These are phyloP conservation scores for Virgularia gustaviana DNA, from an alignment of 92 coral and sea anemone species.

Conservation along the genomic window DNA sequence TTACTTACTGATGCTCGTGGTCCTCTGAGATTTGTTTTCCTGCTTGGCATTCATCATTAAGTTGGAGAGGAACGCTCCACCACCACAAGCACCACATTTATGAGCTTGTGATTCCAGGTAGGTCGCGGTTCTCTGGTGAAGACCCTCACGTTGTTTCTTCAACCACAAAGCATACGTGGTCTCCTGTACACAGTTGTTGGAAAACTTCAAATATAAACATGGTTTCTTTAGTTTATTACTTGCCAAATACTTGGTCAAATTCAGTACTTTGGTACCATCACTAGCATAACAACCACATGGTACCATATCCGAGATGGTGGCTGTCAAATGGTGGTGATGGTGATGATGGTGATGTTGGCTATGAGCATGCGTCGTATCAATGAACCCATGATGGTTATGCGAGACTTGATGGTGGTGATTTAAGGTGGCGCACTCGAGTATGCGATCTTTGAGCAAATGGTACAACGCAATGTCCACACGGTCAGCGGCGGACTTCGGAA, in stretches of 20 bases:
- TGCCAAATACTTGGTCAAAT: conserved; percentile 80
- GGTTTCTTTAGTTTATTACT: conserved; percentile 81
- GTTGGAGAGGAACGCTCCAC: conserved; percentile 82
- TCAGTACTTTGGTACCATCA: conserved; percentile 82
- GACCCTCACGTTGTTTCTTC: conserved; percentile 71
- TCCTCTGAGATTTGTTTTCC: not conserved
- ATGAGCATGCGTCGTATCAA: conserved; percentile 81
- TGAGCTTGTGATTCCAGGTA: conserved; percentile 95
- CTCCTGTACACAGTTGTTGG: conserved; percentile 84
- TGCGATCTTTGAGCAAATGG: conserved; percentile 80
- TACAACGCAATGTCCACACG: conserved; percentile 70
- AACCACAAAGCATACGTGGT: conserved; percentile 90
- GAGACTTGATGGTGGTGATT: conserved; percentile 84
- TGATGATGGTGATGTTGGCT: conserved; percentile 80
- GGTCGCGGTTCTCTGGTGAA: conserved; percentile 90
- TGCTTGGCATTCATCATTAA: not conserved
- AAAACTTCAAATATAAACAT: conserved; percentile 75
- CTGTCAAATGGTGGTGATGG: conserved; percentile 91
- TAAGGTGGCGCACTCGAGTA: conserved; percentile 85
- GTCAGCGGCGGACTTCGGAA: conserved; percentile 61
- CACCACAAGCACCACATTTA: conserved; percentile 88
- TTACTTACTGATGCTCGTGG: conserved; percentile 9
- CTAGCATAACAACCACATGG: conserved; percentile 89
- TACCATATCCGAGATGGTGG: conserved; percentile 75
- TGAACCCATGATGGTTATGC: conserved; percentile 96